These are phyloP conservation scores for Maconellicoccus hirsutus DNA, from an alignment of 1,140 invertebrate genomes.

Conservation along the genomic window DNA sequence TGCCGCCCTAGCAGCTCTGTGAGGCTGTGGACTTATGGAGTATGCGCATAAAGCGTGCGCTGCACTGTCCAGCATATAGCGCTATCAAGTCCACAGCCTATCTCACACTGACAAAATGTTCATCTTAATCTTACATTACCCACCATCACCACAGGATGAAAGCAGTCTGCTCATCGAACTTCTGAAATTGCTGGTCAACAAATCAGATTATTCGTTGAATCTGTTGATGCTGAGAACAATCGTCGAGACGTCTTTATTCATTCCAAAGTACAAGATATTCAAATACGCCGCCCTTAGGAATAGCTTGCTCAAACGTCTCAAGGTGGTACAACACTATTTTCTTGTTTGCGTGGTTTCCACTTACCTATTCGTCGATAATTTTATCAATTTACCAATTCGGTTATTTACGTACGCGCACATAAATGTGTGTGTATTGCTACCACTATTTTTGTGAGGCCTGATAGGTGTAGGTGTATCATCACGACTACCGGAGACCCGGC, in stretches of 20 bases:
- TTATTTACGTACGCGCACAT: background rate
- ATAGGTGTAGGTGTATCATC: no score
- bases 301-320: background rate
- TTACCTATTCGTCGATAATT: background rate
- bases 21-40: no score
- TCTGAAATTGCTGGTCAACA: background rate
- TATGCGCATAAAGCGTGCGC: no score
- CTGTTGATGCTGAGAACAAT: background rate
- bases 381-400: background rate
- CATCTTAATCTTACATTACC: no score
- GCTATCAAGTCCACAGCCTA: no score
- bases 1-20: no score
- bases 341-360: background rate
- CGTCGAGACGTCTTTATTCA: background rate
- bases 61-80: no score
- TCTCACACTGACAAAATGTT: no score
- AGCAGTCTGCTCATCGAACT: background rate
- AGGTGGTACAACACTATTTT: background rate
- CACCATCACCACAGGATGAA: no score
- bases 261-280: background rate
- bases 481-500: no score
- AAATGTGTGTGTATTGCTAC: background rate
- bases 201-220: background rate
- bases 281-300: background rate
- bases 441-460: background rate